phyloP scores from a whole-genome alignment of 2,888 invertebrate genomes.

The Drosophila kambysellisi region DNA sequence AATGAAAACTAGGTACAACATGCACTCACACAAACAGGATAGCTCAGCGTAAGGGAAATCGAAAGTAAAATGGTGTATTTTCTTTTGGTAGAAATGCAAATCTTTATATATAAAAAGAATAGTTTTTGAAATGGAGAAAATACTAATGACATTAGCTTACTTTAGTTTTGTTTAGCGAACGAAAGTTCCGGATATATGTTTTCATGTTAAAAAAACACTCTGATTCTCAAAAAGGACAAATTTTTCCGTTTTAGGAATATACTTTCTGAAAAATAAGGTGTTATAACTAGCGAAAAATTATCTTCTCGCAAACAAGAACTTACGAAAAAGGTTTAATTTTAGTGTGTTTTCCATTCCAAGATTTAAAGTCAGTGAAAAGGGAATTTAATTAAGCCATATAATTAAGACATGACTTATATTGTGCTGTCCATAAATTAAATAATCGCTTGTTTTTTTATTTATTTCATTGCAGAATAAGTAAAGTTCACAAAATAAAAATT shows the following conservation, averaged over 20 bases:
- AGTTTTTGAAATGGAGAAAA: not conserved
- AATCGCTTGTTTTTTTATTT: not conserved
- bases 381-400: not conserved
- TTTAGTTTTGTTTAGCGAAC: not conserved
- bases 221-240: not conserved
- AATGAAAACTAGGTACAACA: not conserved
- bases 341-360: not conserved
- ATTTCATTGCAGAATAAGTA: too few relatives aligned
- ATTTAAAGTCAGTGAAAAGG: not conserved
- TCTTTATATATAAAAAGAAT: not conserved
- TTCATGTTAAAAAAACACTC: not conserved
- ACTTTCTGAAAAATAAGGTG: not conserved
- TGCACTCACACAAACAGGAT: not conserved
- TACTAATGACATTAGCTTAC: not conserved
- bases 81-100: not conserved
- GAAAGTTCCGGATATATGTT: not conserved
- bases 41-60: not conserved
- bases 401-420: not conserved
- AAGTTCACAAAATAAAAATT: not conserved
- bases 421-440: constrained; percentile 1
- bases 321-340: not conserved
- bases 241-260: not conserved
- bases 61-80: not conserved
- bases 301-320: rapidly evolving
- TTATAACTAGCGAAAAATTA: not conserved